Percentiles rank a stretch among this genome's conserved stretches.
phyloP scores from a whole-genome alignment of 2,113 vertebrate species.

The Eira barbara region DNA sequence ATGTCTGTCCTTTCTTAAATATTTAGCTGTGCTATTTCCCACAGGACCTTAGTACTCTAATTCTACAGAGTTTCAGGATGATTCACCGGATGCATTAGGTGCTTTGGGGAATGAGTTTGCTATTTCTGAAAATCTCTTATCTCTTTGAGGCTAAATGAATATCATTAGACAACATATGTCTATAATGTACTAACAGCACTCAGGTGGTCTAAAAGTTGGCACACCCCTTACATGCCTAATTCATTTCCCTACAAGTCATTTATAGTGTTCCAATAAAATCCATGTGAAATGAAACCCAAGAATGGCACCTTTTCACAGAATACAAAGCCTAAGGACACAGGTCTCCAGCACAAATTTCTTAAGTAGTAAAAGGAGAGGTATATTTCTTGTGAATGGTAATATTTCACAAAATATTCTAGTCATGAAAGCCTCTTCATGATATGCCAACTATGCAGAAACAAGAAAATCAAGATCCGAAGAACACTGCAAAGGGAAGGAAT shows the following conservation, averaged over 20 bases:
- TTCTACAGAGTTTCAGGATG: neutral
- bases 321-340: neutral
- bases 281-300: neutral
- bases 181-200: neutral
- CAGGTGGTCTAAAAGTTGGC: neutral
- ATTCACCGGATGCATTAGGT: neutral
- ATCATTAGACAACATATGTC: neutral
- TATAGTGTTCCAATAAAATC: slow-evolving; percentile 24
- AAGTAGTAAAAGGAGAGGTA: neutral
- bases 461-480: slow-evolving; percentile 19
- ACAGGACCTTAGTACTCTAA: neutral
- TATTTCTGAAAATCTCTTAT: slow-evolving; percentile 41
- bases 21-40: neutral
- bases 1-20: slow-evolving; percentile 18
- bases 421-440: neutral
- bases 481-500: neutral
- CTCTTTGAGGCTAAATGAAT: slow-evolving; percentile 44
- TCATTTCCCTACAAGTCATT: slow-evolving; percentile 30
- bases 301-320: neutral
- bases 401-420: slow-evolving; percentile 40
- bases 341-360: slow-evolving; percentile 5
- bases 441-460: neutral
- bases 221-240: neutral
- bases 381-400: neutral
- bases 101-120: neutral